A percentile compares a stretch with the other conserved stretches of the same genome.
Evolutionary conservation across 1,140 invertebrate genomes (phyloP).

Genomic region (Gonatopus flavifemur): DNA sequence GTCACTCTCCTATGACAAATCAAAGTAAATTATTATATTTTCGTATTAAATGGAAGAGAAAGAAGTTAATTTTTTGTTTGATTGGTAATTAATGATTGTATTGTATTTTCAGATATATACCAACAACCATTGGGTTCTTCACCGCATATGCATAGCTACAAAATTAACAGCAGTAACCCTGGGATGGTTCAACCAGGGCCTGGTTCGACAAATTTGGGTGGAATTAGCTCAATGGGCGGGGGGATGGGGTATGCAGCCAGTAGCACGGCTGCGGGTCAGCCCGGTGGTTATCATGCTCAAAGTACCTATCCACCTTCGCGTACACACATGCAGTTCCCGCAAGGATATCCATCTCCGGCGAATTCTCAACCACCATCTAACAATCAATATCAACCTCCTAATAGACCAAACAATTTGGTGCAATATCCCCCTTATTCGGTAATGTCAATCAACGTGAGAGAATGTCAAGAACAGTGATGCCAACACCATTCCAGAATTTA

Average conservation of each 20-base stretch:
- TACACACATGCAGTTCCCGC: conserved; percentile 54
- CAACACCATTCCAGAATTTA: too few species aligned
- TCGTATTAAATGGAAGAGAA: too few species aligned
- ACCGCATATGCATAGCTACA: conserved; percentile 63
- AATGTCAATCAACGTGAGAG: conserved; percentile 1
- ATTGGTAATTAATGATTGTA: neutral
- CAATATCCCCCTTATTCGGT: conserved; percentile 56
- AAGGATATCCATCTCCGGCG: conserved; percentile 49
- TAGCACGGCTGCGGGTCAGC: conserved; percentile 52
- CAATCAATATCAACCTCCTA: conserved; percentile 53
- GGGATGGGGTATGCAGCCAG: conserved; percentile 51
- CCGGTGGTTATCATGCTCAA: conserved; percentile 52
- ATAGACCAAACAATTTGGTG: conserved; percentile 53
- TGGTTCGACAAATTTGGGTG: conserved; percentile 45
- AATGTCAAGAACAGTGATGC: too few species aligned
- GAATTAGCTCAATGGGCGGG: conserved; percentile 49
- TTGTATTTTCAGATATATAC: conserved; percentile 54
- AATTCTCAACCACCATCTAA: conserved; percentile 53
- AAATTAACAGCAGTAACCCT: conserved; percentile 57
- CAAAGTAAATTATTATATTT: conserved; percentile 55
- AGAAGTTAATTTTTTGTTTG: too few species aligned
- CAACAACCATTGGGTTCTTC: conserved; percentile 67
- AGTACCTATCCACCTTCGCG: conserved; percentile 52
- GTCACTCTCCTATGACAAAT: conserved; percentile 75
- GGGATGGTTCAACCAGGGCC: conserved; percentile 51